Evolutionary conservation across 1,140 invertebrate species (phyloP).

Genomic region (Drosophila pseudoananassae): DNA sequence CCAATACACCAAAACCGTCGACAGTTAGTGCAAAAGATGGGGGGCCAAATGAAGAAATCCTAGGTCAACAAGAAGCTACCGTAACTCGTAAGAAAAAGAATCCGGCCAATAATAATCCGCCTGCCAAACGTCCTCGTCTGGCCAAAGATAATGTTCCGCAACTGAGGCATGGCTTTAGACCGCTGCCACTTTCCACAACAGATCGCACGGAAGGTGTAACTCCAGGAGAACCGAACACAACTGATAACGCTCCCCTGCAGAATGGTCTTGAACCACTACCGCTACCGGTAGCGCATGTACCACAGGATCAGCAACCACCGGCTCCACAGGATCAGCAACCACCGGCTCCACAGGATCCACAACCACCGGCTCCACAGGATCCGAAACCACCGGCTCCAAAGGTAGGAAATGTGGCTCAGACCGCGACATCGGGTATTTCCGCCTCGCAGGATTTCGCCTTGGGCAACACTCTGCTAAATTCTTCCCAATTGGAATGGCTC

Average conservation of each 20-base stretch:
- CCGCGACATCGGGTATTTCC: constrained; percentile 3
- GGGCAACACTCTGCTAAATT: constrained; percentile 51
- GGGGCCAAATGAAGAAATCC: neutral
- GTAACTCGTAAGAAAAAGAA: neutral
- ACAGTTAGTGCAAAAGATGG: neutral
- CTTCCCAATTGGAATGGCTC: constrained; percentile 37
- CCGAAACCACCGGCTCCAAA: neutral
- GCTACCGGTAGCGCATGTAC: neutral
- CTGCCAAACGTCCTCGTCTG: constrained; percentile 34
- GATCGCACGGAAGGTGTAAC: constrained; percentile 1
- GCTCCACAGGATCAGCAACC: neutral
- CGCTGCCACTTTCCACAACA: constrained; percentile 32
- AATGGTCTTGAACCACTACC: no score
- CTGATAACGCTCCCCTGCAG: neutral
- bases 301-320: neutral
- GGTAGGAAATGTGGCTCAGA: neutral
- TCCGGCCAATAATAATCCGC: neutral
- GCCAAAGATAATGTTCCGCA: constrained; percentile 52
- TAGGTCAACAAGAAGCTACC: neutral
- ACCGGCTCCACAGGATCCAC: neutral
- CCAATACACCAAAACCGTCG: neutral
- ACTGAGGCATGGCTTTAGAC: constrained; percentile 52
- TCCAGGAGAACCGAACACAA: neutral
- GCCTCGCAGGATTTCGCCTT: constrained; percentile 50
- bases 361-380: neutral